Base-by-base conservation (phyloP, 2,113 vertebrate species). In the Gallinago paraguaiae region DNA sequence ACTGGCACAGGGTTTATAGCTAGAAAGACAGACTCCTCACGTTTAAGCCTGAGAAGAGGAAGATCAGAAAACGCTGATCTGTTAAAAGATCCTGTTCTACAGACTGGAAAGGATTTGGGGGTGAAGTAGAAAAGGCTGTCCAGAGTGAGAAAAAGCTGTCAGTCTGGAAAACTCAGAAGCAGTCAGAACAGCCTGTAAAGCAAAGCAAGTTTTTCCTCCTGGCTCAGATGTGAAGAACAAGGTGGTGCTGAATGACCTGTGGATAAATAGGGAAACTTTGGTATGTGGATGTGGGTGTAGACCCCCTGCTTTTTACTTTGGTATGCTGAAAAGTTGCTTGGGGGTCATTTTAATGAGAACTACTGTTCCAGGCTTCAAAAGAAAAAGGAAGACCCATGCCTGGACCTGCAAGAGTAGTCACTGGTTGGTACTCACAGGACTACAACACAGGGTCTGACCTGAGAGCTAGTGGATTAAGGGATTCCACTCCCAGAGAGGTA, bases 241-340 rank as follows among this genome's bases (percentile, higher is more conserved):
- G 81, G 39, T 86, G 43, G 30, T 79, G 39, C 53, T 78, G 82
- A 75, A 63, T 22, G 48, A 93, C 45, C 46, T 48, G 43, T 61
- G 76, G 25, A 86, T 70, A 92, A 86, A 77, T 54, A 76, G 20
- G 11, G 35, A 92, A 89, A 85, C 77, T 88, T 59, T 86, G 80
- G 72, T 50, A 76, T 86, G 54, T 77, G 79, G 64, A 57, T 53
- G 57, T 67, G 86, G 60, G 59, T 86, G 76, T 77, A 92, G 67
- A 94, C 33, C 43, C 70, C 59, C 35, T 83, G 69, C 80, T 84
- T 91, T 91, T 78, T 77, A 68, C 61, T 95, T 91, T 84, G 84
- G 77, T 86, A 91, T 84, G 86, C 61, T 95, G 74, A 91, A 87
- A 95, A 89, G 80, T 93, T 93, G 89, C 94, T 94, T 92, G 59